Evolutionary conservation across 2,797 vertebrate genomes (phyloP).

Genomic region (Fratercula arctica): DNA sequence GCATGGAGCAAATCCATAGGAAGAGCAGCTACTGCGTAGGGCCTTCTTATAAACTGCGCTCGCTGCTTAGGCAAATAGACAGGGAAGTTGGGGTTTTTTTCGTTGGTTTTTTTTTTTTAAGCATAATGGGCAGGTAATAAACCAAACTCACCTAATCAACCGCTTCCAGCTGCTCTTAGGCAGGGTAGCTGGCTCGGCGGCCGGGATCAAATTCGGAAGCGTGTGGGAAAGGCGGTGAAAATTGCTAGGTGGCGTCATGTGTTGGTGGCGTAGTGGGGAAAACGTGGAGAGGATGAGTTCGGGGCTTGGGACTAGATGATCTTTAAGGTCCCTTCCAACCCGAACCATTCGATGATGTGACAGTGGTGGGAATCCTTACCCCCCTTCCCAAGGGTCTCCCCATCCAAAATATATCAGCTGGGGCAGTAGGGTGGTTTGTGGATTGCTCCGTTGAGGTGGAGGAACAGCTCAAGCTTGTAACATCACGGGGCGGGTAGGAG

Average conservation of each 20-base stretch:
- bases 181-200: rapidly evolving
- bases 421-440: background rate
- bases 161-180: background rate
- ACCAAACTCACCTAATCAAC: background rate
- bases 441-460: background rate
- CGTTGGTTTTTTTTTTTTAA: background rate
- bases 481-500: rapidly evolving
- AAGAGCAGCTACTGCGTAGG: background rate
- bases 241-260: background rate
- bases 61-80: conserved; percentile 11
- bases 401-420: background rate
- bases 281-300: background rate
- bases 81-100: conserved; percentile 31
- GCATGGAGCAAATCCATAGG: conserved; percentile 16
- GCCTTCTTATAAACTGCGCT: background rate
- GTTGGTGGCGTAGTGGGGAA: background rate
- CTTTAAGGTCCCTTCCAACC: no score
- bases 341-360: background rate
- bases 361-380: background rate
- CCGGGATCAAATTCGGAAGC: background rate
- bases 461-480: background rate
- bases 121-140: background rate
- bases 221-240: background rate
- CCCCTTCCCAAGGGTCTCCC: background rate
- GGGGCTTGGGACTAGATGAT: no score